These are phyloP conservation scores for Scylla paramamosain DNA, from an alignment of 1,140 invertebrate species.

Conservation along the genomic window DNA sequence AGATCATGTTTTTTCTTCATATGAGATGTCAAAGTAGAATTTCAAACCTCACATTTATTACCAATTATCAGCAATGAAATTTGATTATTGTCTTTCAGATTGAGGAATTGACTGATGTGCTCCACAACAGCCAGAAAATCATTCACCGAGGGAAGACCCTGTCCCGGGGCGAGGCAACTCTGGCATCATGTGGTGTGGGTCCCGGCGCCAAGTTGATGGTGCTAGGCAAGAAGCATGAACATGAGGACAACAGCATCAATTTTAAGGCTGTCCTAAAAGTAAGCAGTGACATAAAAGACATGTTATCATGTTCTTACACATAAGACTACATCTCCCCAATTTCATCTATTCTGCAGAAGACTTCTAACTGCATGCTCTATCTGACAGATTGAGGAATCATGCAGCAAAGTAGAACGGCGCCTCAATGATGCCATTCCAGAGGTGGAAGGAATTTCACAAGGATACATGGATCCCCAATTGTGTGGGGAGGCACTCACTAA, in stretches of 20 bases:
- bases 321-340: too few relatives aligned
- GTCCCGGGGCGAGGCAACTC: not conserved
- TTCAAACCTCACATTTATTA: not conserved
- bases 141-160: constrained; percentile 56
- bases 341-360: too few relatives aligned
- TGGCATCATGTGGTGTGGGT: constrained; percentile 34
- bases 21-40: too few relatives aligned
- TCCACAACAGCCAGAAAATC: constrained; percentile 55
- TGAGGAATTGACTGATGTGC: constrained; percentile 49
- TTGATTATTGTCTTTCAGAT: constrained; percentile 36
- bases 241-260: constrained; percentile 35
- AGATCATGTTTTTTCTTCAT: too few relatives aligned
- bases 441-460: constrained; percentile 54
- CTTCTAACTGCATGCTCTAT: too few relatives aligned
- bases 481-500: constrained; percentile 63
- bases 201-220: constrained; percentile 60
- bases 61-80: not conserved
- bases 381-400: constrained; percentile 63
- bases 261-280: constrained; percentile 58
- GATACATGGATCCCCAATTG: constrained; percentile 48
- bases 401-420: constrained; percentile 50
- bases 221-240: constrained; percentile 61
- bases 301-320: not conserved
- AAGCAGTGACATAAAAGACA: not conserved
- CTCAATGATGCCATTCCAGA: constrained; percentile 57